Evolutionary conservation across 2,113 vertebrate species (phyloP).

Genomic region (Opisthocomus hoazin): DNA sequence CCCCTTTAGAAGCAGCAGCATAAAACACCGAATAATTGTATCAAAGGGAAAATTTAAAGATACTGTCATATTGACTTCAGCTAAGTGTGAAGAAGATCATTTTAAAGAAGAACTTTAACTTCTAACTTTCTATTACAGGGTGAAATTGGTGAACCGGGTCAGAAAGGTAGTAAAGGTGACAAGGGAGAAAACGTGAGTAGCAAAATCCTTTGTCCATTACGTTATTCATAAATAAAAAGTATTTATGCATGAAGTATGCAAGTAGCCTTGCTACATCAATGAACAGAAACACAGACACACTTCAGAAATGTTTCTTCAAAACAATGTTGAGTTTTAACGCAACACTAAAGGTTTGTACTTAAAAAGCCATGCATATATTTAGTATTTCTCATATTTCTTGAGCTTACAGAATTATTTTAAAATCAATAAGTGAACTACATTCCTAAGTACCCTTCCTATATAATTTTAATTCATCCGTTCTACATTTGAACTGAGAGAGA

Average conservation of each 20-base stretch:
- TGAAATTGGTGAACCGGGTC: slow-evolving; percentile 94
- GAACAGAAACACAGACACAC: background rate
- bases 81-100: background rate
- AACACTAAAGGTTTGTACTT: background rate
- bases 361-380: background rate
- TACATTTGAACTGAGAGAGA: background rate
- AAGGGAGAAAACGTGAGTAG: slow-evolving; percentile 93
- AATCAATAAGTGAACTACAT: background rate
- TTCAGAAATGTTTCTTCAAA: background rate
- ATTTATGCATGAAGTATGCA: background rate
- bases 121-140: slow-evolving; percentile 77
- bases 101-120: slow-evolving; percentile 24
- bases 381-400: background rate
- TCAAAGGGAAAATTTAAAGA: slow-evolving; percentile 54
- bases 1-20: slow-evolving; percentile 21
- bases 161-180: slow-evolving; percentile 96
- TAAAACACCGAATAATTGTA: background rate
- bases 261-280: background rate
- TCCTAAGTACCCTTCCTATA: background rate
- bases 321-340: background rate
- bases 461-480: background rate
- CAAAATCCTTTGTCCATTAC: background rate
- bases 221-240: background rate
- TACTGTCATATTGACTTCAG: background rate
- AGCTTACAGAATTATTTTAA: background rate